Percentiles rank a stretch among this genome's conserved stretches.
Evolutionary conservation across 2,888 invertebrate species (phyloP).

Genomic region (Tipula lateralis): DNA sequence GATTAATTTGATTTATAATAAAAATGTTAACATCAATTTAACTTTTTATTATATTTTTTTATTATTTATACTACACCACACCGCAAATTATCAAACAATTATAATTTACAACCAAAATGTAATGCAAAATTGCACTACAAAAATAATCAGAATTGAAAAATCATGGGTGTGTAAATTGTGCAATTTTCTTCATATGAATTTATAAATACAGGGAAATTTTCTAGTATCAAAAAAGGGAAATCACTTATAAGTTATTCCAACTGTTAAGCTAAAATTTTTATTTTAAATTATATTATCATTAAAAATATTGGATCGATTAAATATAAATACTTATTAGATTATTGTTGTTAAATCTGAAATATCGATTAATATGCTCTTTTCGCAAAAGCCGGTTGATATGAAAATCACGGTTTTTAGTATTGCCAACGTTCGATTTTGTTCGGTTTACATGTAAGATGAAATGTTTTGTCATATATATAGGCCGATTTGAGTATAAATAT

Average conservation of each 20-base stretch:
- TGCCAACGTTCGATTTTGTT: too few relatives aligned
- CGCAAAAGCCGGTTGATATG: too few relatives aligned
- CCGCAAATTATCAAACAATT: background rate
- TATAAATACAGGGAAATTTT: background rate
- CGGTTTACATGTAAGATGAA: too few relatives aligned
- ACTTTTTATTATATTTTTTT: background rate
- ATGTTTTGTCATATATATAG: too few relatives aligned
- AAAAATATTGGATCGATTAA: too few relatives aligned
- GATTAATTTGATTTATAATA: background rate
- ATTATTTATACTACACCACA: background rate
- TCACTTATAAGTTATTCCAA: background rate
- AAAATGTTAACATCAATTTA: background rate
- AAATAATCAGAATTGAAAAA: background rate
- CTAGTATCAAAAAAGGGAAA: background rate
- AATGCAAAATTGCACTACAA: background rate
- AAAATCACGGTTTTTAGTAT: too few relatives aligned
- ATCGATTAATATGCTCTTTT: too few relatives aligned
- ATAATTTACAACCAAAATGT: background rate
- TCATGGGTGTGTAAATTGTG: conserved; percentile 1
- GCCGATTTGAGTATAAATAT: too few relatives aligned
- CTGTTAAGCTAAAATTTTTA: too few relatives aligned
- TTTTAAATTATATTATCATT: background rate
- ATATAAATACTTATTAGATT: too few relatives aligned
- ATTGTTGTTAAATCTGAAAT: too few relatives aligned
- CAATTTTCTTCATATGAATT: too few relatives aligned